Conservation (phyloP, 2,888 invertebrate species). For the Mythimna pallens region DNA sequence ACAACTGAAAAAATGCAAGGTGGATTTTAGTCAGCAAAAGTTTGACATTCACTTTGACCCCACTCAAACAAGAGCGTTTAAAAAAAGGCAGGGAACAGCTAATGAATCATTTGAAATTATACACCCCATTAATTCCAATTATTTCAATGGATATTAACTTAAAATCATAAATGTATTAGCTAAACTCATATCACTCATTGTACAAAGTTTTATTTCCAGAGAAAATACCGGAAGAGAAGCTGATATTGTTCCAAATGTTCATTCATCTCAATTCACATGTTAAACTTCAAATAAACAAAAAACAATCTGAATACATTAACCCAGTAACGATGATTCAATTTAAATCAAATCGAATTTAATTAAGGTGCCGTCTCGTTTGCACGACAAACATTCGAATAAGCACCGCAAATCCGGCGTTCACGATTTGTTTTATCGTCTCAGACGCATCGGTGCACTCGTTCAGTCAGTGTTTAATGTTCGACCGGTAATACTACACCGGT, state of each 20-base stretch:
- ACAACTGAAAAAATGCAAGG: no score
- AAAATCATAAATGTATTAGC: no score
- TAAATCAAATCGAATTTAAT: slow-evolving; percentile 77
- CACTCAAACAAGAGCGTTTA: no score
- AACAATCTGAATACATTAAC: slow-evolving; percentile 75
- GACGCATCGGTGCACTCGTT: slow-evolving; percentile 82
- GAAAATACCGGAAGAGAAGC: neutral
- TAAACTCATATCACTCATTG: no score
- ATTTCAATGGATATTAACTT: neutral
- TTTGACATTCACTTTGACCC: no score
- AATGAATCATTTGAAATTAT: neutral
- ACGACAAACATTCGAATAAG: slow-evolving; percentile 72
- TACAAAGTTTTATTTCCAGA: neutral
- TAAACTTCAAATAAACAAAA: slow-evolving; percentile 67
- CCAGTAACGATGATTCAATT: slow-evolving; percentile 75
- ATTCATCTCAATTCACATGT: slow-evolving; percentile 9
- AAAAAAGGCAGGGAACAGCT: neutral
- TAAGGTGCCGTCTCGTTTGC: slow-evolving; percentile 78
- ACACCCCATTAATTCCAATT: neutral
- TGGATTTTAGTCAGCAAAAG: no score
- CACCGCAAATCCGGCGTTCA: slow-evolving; percentile 79
- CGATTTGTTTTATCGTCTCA: slow-evolving; percentile 82
- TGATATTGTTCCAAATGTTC: neutral
- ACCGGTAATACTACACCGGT: slow-evolving; percentile 76
- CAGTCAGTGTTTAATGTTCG: slow-evolving; percentile 74